Evolutionary conservation across 2,113 vertebrate species (phyloP).

Genomic region (Ovibos moschatus): DNA sequence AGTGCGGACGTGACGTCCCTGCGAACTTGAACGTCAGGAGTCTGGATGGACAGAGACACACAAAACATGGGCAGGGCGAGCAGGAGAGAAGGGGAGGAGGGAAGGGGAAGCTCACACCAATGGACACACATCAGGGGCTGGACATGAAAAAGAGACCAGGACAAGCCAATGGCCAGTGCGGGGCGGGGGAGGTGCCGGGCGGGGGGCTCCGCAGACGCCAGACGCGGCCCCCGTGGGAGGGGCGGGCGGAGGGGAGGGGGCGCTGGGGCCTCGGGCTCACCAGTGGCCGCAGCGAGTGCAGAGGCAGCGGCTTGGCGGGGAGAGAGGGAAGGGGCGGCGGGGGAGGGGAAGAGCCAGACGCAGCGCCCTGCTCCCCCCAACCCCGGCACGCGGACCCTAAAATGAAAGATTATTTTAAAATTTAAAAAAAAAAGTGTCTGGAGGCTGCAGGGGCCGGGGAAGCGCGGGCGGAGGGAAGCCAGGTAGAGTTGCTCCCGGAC

Average conservation of each 20-base stretch:
- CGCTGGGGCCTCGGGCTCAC: constrained; percentile 61
- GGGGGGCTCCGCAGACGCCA: constrained; percentile 76
- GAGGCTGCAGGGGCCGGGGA: constrained; percentile 14
- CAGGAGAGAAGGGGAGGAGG: constrained; percentile 95
- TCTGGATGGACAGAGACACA: constrained; percentile 98
- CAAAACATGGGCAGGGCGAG: constrained; percentile 98
- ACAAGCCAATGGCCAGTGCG: constrained; percentile 86
- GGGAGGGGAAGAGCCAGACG: constrained; percentile 26
- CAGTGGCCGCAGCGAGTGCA: constrained; percentile 64
- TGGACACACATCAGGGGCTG: constrained; percentile 98
- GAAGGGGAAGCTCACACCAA: constrained; percentile 96
- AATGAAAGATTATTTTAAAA: constrained; percentile 50
- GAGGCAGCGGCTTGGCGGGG: constrained; percentile 53
- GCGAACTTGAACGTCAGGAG: constrained; percentile 99
- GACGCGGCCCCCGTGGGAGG: constrained; percentile 73
- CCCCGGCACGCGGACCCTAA: constrained; percentile 15
- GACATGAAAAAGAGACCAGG: constrained; percentile 92
- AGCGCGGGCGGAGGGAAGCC: constrained; percentile 55
- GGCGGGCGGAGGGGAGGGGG: constrained; percentile 70
- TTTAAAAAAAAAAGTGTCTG: not conserved
- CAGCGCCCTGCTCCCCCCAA: constrained; percentile 7
- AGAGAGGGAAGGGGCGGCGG: constrained; percentile 56
- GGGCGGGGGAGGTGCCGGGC: constrained; percentile 78
- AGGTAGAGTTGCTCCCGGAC: constrained; percentile 71
- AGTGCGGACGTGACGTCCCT: constrained; percentile 99